phyloP scores from a whole-genome alignment of 1,140 invertebrate genomes.

The Phymastichus coffea region DNA sequence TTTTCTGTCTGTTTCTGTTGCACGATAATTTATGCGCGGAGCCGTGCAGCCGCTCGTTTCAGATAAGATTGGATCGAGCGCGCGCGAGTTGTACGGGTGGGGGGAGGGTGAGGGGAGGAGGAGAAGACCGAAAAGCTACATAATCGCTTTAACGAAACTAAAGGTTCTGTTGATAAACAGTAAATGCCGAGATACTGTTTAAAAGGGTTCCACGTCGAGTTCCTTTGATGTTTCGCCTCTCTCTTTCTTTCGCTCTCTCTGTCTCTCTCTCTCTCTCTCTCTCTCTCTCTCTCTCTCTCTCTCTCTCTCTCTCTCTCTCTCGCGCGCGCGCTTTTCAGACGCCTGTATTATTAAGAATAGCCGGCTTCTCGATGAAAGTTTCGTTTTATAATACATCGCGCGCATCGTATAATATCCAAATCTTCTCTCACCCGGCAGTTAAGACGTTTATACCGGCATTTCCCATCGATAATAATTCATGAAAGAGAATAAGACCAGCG shows the following conservation, averaged over 20 bases:
- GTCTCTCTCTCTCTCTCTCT: slow-evolving; percentile 2
- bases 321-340: slow-evolving; percentile 7
- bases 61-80: slow-evolving; percentile 26
- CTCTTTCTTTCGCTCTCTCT: neutral
- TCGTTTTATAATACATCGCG: slow-evolving; percentile 4
- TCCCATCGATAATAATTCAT: slow-evolving; percentile 15
- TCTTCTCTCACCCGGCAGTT: neutral
- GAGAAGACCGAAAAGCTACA: slow-evolving; percentile 20
- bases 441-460: neutral
- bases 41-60: slow-evolving; percentile 1
- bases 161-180: slow-evolving; percentile 29
- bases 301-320: slow-evolving; percentile 5
- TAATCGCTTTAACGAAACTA: slow-evolving; percentile 28
- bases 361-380: neutral
- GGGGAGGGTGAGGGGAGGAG: no score
- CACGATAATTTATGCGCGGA: slow-evolving; percentile 24
- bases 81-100: no score
- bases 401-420: neutral
- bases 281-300: neutral
- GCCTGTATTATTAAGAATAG: slow-evolving; percentile 12
- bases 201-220: slow-evolving; percentile 28
- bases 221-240: no score
- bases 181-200: slow-evolving; percentile 28
- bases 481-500: slow-evolving; percentile 13
- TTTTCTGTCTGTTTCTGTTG: neutral